Conservation (phyloP, 2,113 vertebrate species). For the Eubucco bourcierii region DNA sequence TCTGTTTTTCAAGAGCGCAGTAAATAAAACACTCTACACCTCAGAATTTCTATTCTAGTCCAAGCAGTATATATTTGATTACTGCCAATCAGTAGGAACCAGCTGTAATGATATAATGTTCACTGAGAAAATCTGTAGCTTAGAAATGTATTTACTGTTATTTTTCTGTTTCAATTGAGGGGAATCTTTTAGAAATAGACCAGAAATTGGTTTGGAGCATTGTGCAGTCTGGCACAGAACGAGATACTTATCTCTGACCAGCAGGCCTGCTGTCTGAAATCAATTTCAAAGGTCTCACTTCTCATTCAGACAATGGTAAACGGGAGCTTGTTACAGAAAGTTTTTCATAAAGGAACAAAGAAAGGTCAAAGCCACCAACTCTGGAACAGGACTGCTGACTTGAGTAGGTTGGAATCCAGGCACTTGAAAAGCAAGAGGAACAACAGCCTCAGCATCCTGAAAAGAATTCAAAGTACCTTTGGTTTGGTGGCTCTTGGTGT, state of each 20-base stretch:
- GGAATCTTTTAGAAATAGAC: slow-evolving; percentile 1
- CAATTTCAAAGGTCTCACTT: background rate
- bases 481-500: background rate
- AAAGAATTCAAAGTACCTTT: background rate
- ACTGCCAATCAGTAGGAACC: background rate
- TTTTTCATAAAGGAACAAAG: background rate
- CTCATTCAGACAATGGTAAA: background rate
- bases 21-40: background rate
- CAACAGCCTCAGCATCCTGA: background rate
- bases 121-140: background rate
- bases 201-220: slow-evolving; percentile 11
- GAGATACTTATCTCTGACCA: background rate
- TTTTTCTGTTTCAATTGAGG: background rate
- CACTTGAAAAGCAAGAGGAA: background rate
- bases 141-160: background rate
- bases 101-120: background rate
- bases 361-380: background rate
- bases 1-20: background rate
- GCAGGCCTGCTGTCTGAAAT: slow-evolving; percentile 6
- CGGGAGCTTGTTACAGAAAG: background rate
- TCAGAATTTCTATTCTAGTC: background rate
- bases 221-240: slow-evolving; percentile 5
- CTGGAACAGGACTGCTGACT: background rate
- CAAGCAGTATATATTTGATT: background rate
- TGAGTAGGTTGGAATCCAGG: background rate